A percentile compares a stretch with the other conserved stretches of the same genome.
These are phyloP conservation scores for Drosophila tanythrix DNA, from an alignment of 2,888 invertebrate species.

Conservation along the genomic window DNA sequence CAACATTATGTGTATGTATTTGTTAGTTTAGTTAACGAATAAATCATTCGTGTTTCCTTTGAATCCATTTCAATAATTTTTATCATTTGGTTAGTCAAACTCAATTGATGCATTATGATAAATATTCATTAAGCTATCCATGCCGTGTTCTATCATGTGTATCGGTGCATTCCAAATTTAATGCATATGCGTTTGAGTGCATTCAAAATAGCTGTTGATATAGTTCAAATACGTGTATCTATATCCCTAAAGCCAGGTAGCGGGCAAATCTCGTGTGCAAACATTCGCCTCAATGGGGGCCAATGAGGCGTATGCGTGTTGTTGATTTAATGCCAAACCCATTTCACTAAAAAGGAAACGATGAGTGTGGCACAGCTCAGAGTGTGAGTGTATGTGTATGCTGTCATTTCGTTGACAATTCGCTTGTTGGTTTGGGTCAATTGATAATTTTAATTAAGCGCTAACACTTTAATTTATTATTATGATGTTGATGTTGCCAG, in stretches of 20 bases:
- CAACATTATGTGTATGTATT: neutral
- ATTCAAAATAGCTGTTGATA: constrained; percentile 39
- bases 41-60: neutral
- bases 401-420: constrained; percentile 47
- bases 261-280: constrained; percentile 14
- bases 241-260: neutral
- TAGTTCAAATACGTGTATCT: constrained; percentile 24
- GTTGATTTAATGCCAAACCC: constrained; percentile 38
- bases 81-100: constrained; percentile 8
- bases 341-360: constrained; percentile 4
- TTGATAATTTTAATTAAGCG: constrained; percentile 80
- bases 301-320: constrained; percentile 48
- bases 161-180: constrained; percentile 35
- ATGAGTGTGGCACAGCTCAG: neutral
- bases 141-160: constrained; percentile 33
- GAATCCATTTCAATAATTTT: neutral
- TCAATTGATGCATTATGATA: constrained; percentile 23
- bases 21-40: neutral
- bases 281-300: constrained; percentile 18
- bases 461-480: constrained; percentile 79
- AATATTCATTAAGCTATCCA: constrained; percentile 26
- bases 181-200: constrained; percentile 25
- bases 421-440: constrained; percentile 46
- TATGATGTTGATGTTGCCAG: constrained; percentile 53
- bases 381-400: neutral